Conservation (phyloP, 1,140 invertebrate species). For the Xylocopa sonorina region DNA sequence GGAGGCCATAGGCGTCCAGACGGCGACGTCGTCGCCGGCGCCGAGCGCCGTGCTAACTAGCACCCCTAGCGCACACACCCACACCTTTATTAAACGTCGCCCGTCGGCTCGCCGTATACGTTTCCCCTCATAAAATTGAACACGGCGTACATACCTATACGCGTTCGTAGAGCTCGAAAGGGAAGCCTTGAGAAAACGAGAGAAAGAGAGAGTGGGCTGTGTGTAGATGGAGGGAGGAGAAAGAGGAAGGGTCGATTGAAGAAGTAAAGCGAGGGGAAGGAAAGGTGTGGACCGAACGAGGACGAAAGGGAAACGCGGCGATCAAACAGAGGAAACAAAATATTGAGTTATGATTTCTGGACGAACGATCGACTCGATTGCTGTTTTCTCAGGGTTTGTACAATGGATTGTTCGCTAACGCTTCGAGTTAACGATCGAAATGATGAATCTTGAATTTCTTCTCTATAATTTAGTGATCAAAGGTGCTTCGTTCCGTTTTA, state of each 20-base stretch:
- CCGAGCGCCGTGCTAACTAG: slow-evolving; percentile 77
- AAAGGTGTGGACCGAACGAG: neutral
- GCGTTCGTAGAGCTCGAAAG: slow-evolving; percentile 37
- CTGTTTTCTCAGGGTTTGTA: too few species aligned
- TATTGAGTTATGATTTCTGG: slow-evolving; percentile 16
- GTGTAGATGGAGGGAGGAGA: neutral
- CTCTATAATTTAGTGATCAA: too few species aligned
- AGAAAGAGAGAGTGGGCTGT: neutral
- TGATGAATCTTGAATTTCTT: too few species aligned
- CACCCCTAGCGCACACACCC: slow-evolving; percentile 75
- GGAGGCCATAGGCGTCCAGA: slow-evolving; percentile 78
- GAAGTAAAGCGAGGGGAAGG: neutral
- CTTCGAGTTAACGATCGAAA: too few species aligned
- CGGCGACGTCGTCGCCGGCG: slow-evolving; percentile 77
- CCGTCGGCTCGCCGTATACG: slow-evolving; percentile 72
- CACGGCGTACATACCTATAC: slow-evolving; percentile 68
- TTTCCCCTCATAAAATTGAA: slow-evolving; percentile 78
- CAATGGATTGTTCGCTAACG: too few species aligned
- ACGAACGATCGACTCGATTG: neutral
- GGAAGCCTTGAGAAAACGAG: neutral
- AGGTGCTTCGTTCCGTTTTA: too few species aligned
- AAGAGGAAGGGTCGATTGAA: neutral
- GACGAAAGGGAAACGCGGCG: neutral
- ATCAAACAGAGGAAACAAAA: neutral
- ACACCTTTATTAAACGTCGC: slow-evolving; percentile 78